Base-by-base conservation (phyloP, 1,140 invertebrate genomes). In the Apis cerana region DNA sequence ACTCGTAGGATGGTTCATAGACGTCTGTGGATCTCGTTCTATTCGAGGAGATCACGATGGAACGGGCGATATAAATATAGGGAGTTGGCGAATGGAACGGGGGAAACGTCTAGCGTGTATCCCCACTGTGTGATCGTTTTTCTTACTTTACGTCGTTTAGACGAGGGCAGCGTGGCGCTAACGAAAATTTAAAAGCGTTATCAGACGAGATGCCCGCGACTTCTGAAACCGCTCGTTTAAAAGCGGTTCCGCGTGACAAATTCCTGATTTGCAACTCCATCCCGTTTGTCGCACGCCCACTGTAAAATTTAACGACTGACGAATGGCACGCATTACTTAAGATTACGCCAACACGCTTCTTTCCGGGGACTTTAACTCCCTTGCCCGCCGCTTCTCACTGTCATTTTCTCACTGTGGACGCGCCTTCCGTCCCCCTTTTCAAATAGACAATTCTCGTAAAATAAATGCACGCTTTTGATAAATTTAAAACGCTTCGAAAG, bases 181-280 rank as follows among this genome's bases (percentile, higher is more conserved):
- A 88, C 86, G 87, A 88, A 88, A 88, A 88, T 88, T 88, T 88
- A 88, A 80, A 80, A 68, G 86, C 83, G 81, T 88, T 88, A 88
- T 85, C 83, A 88, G 67, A 81, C 85, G 56, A 12, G 74, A 80
- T 58, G 69, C 76, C 27, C 82, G 71, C 74, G 77, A 77, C 67
- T 62, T 33, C 71, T 59, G 75, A 71, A 78, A 67, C 48, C 65
- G 65, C 67, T 50, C 59, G 56, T 65, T 88, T 74, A 88, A 78
- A 71, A 52, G 54, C 56, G 80, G 72, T 23, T 67, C 58, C 23
- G 33, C 54, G 61, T 87, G 85, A 88, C 86, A 85, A 85, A 88
- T 87, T 88, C 64, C 71, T 83, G 81, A 88, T 88, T 88, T 88
- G 79, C 83, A 85, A 83, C 83, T 85, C 77, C 76, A 56, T 83